Conservation (phyloP, 1,140 invertebrate genomes). For the Bombus haemorrhoidalis region DNA sequence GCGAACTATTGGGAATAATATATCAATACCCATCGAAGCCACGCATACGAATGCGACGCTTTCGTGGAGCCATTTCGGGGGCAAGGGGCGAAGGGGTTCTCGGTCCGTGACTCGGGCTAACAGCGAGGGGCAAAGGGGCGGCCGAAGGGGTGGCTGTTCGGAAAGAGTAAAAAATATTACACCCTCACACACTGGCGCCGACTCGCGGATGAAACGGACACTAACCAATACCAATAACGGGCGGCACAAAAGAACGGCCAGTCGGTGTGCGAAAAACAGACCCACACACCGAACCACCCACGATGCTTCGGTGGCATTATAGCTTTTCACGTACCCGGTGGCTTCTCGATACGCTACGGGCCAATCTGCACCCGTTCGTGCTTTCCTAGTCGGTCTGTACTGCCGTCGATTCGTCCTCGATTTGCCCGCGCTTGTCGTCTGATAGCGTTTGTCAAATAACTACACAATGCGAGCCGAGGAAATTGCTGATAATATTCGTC, state of each 20-base stretch:
- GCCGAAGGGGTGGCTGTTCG: constrained; percentile 67
- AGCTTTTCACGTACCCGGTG: constrained; percentile 71
- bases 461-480: neutral
- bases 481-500: neutral
- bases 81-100: constrained; percentile 51
- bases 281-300: constrained; percentile 58
- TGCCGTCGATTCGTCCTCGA: neutral
- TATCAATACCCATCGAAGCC: constrained; percentile 83
- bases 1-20: constrained; percentile 83
- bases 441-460: too few species aligned
- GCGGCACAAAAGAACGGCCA: constrained; percentile 77
- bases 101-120: constrained; percentile 38
- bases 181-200: constrained; percentile 77
- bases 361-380: neutral
- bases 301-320: constrained; percentile 71
- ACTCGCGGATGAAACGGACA: constrained; percentile 78
- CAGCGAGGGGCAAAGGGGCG: constrained; percentile 33
- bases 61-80: constrained; percentile 65
- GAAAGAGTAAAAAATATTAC: constrained; percentile 82
- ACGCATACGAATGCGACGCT: constrained; percentile 81
- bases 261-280: constrained; percentile 76
- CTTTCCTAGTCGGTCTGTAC: neutral
- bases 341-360: constrained; percentile 54
- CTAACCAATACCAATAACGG: constrained; percentile 79
- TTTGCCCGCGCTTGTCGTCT: neutral